Evolutionary conservation across 2,113 vertebrate genomes (phyloP), one percentile per base, ranked within the genome.

Genomic region (Camelus bactrianus): DNA sequence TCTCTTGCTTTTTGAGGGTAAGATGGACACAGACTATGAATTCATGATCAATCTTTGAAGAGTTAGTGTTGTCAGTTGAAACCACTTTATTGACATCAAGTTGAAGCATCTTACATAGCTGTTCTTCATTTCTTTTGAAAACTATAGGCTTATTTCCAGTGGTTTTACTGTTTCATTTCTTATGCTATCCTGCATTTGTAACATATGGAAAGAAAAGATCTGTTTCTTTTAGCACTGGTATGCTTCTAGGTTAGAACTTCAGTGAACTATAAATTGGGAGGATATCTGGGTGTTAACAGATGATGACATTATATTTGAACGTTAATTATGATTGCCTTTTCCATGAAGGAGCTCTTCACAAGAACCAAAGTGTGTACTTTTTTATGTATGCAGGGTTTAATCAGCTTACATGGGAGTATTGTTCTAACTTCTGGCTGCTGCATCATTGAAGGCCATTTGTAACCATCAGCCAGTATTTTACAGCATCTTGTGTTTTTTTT

Each of bases 401-500:
- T 65, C 94, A 75, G 24, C 77, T 73, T 95, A 85, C 84, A 85
- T 91, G 75, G 81, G 67, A 93, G 5, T 64, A 15, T n/a, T 87
- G 26, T 28, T 79, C 93, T 97, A 94, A 92, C 91, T 56, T 95
- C 91, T 48, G 73, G 64, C 92, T 89, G 76, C 93, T 72, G 19
- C 73, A 67, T 88, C 95, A 62, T 6, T 90, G 93, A 90, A 87
- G 95, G 93, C 83, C 83, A 67, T 89, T 87, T 96, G n/a, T 94
- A 91, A 94, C 91, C n/a, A 50, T 88, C 79, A 96, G 42, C 82
- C 91, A 96, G 64, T 38, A 50, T 89, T 97, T 96, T 95, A 97
- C 94, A 97, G 95, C 89, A 64, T 96, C 89, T 97, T 96, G 42
- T 96, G 76, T 93, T 95, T 97, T 97, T 97, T 97, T 94, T 97